Evolutionary conservation across 2,888 invertebrate genomes (phyloP).

Genomic region (Drosophila subquinaria): DNA sequence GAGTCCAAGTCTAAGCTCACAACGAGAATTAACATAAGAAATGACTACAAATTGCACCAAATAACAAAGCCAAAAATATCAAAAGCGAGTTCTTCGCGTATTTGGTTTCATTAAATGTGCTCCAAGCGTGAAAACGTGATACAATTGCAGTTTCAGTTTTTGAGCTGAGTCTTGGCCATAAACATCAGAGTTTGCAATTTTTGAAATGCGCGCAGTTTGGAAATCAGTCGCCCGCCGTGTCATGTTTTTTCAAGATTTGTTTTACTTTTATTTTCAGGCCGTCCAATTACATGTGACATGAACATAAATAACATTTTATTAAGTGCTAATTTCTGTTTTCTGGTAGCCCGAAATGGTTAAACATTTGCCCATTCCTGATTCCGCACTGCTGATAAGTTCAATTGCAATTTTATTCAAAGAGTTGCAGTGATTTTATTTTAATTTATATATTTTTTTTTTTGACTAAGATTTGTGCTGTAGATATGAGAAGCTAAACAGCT

Average conservation of each 20-base stretch:
- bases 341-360: conserved; percentile 47
- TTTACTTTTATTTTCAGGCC: conserved; percentile 31
- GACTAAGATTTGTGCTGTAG: conserved; percentile 48
- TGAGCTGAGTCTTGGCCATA: conserved; percentile 50
- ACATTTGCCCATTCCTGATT: conserved; percentile 38
- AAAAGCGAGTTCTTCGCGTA: conserved; percentile 41
- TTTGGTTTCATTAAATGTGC: conserved; percentile 69
- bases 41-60: conserved; percentile 75
- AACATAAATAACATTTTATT: conserved; percentile 73
- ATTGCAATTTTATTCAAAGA: conserved; percentile 16
- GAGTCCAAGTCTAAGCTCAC: not conserved
- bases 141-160: conserved; percentile 57
- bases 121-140: conserved; percentile 78
- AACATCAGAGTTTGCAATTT: conserved; percentile 60
- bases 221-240: conserved; percentile 47
- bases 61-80: conserved; percentile 65
- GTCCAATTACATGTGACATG: conserved; percentile 71
- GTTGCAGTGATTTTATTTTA: conserved; percentile 5
- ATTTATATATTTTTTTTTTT: not conserved
- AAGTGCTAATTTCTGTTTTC: conserved; percentile 80
- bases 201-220: conserved; percentile 60
- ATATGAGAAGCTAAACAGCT: conserved; percentile 21
- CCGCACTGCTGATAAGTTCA: conserved; percentile 49
- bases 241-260: conserved; percentile 31
- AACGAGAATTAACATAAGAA: conserved; percentile 62